These are phyloP conservation scores for Tragopan temminckii DNA, from an alignment of 2,797 vertebrate species.

Conservation along the genomic window DNA sequence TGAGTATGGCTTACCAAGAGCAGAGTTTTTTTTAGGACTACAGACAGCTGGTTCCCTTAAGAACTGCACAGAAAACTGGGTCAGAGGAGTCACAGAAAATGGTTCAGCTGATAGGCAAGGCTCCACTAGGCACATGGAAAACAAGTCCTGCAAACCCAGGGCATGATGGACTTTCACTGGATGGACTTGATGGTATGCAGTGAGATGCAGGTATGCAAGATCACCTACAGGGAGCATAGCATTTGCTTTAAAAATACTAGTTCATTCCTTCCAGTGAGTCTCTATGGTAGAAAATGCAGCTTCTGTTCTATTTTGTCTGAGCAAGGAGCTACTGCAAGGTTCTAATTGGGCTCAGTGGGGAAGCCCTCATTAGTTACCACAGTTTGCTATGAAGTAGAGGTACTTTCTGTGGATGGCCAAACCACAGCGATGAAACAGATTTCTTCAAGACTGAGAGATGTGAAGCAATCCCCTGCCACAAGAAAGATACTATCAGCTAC, in stretches of 20 bases:
- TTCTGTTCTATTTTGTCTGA: not conserved
- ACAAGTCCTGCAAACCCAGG: not conserved
- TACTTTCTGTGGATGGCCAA: not conserved
- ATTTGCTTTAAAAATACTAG: not conserved
- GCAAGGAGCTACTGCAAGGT: not conserved
- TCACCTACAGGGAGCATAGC: not conserved
- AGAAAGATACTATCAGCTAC: not conserved
- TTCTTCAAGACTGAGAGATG: not conserved
- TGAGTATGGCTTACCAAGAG: not conserved
- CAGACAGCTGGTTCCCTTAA: not conserved
- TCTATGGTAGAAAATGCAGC: not conserved
- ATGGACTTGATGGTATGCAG: no score
- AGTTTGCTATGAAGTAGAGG: not conserved
- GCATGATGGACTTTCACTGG: not conserved
- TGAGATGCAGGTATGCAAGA: not conserved
- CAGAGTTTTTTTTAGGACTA: not conserved
- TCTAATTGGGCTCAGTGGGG: not conserved
- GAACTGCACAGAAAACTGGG: not conserved
- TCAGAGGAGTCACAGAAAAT: not conserved
- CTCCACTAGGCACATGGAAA: not conserved
- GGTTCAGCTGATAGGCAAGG: not conserved
- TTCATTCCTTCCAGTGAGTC: not conserved
- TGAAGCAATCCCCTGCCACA: not conserved
- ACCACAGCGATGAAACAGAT: not conserved
- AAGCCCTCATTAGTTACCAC: not conserved